Conservation (phyloP, 2,113 vertebrate genomes). For the Podarcis muralis region DNA sequence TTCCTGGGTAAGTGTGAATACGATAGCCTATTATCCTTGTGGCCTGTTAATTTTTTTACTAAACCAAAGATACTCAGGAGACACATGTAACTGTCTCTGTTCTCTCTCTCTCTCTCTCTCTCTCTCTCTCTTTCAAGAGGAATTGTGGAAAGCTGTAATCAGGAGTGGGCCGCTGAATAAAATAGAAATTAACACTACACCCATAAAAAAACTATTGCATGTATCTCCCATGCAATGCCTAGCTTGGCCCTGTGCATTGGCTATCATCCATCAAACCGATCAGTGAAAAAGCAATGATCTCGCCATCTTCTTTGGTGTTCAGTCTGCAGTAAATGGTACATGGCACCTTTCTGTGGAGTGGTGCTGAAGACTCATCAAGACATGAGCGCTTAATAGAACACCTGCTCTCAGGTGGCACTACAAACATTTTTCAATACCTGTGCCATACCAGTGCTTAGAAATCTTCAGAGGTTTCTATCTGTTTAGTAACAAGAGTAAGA, state of each 20-base stretch:
- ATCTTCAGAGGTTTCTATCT: not conserved
- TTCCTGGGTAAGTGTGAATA: no score
- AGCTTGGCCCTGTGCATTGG: not conserved
- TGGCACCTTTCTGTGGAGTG: not conserved
- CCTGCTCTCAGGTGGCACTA: not conserved
- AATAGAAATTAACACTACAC: not conserved
- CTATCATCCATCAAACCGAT: not conserved
- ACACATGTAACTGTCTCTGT: not conserved
- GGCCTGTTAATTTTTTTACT: not conserved
- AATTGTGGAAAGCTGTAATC: not conserved
- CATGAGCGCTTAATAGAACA: not conserved
- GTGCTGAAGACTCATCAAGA: not conserved
- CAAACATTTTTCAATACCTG: not conserved
- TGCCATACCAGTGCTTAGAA: not conserved
- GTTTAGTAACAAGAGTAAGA: not conserved
- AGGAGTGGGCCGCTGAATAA: not conserved
- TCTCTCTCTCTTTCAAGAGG: no score
- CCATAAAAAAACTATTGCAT: no score
- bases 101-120: accelerated
- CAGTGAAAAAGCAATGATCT: not conserved
- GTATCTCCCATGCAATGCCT: not conserved
- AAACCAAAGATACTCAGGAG: not conserved
- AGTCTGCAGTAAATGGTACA: not conserved
- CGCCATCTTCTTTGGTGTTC: not conserved
- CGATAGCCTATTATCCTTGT: not conserved